A percentile compares a stretch with the other conserved stretches of the same genome.
Conservation (phyloP, 2,888 invertebrate genomes). For the Atrina japonica region DNA sequence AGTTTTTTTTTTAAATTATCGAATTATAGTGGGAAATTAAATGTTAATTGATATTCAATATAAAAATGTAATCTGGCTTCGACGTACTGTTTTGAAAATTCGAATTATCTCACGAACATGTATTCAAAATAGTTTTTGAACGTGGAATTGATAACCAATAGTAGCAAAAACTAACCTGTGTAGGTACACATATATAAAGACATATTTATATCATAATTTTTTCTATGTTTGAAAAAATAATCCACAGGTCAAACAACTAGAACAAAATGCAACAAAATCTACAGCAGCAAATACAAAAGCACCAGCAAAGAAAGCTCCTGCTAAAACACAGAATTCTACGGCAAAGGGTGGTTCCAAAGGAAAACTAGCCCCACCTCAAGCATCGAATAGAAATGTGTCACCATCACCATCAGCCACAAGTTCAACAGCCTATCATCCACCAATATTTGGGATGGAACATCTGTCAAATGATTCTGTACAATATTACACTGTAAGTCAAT, state of each 20-base stretch:
- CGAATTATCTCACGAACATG: no score
- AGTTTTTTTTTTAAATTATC: no score
- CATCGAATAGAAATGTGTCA: neutral
- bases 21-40: no score
- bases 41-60: no score
- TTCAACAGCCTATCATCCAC: conserved; percentile 43
- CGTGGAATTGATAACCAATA: no score
- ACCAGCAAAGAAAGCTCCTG: conserved; percentile 13
- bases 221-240: no score
- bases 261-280: conserved; percentile 4
- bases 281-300: conserved; percentile 6
- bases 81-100: no score
- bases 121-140: no score
- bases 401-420: conserved; percentile 3
- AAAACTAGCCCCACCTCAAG: conserved; percentile 12
- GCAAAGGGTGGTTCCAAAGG: conserved; percentile 11
- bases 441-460: conserved; percentile 48
- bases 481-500: conserved; percentile 53
- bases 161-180: no score
- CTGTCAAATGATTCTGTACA: conserved; percentile 46
- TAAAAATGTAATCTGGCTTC: no score
- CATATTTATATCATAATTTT: no score
- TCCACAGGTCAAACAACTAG: neutral
- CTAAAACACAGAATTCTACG: conserved; percentile 8
- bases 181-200: no score